phyloP scores from a whole-genome alignment of 2,113 vertebrate genomes.

The Ophthalmolycus amberensis region DNA sequence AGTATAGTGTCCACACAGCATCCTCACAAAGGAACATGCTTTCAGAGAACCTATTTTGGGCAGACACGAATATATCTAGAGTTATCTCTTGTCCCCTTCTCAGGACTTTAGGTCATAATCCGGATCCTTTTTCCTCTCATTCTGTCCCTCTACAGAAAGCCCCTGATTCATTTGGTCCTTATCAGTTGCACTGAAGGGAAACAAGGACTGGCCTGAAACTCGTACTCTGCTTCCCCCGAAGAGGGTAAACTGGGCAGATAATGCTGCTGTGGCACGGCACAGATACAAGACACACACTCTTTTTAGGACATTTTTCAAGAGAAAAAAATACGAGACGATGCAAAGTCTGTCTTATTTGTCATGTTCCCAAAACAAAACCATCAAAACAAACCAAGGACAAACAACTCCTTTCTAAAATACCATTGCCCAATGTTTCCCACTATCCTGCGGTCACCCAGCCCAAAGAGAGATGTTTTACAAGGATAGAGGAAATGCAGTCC shows the following conservation, averaged over 20 bases:
- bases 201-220: slow-evolving; percentile 71
- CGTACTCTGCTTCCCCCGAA: slow-evolving; percentile 51
- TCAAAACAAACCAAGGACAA: neutral
- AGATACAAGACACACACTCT: neutral
- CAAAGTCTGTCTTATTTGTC: neutral
- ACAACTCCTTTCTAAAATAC: neutral
- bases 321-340: neutral
- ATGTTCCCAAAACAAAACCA: neutral
- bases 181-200: slow-evolving; percentile 69
- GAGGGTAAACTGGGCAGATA: slow-evolving; percentile 45
- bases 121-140: slow-evolving; percentile 65
- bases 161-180: slow-evolving; percentile 67
- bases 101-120: slow-evolving; percentile 55
- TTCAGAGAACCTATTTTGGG: slow-evolving; percentile 39
- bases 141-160: slow-evolving; percentile 58
- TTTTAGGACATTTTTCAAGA: neutral
- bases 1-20: slow-evolving; percentile 19
- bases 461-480: neutral
- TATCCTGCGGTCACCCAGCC: neutral
- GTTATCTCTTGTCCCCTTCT: slow-evolving; percentile 53
- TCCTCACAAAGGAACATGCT: slow-evolving; percentile 16
- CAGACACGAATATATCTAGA: slow-evolving; percentile 44
- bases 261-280: slow-evolving; percentile 15
- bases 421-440: neutral
- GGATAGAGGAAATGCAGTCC: neutral